A percentile compares a stretch with the other conserved stretches of the same genome.
Evolutionary conservation across 2,797 vertebrate species (phyloP).

Genomic region (Cercopithecus petaurista): DNA sequence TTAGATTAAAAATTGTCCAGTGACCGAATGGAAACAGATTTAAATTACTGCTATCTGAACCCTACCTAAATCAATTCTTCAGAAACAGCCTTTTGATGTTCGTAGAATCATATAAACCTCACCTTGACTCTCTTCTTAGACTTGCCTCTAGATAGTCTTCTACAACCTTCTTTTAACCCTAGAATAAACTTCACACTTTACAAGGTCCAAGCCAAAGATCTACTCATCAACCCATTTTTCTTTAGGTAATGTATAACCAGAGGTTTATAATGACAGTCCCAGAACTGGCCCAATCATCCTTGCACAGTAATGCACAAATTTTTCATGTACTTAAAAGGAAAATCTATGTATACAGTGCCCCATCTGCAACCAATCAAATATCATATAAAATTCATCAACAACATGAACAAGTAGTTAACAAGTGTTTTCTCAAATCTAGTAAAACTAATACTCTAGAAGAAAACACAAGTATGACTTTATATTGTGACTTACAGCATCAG

Average conservation of each 20-base stretch:
- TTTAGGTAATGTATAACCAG: neutral
- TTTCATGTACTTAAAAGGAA: slow-evolving; percentile 26
- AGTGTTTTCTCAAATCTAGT: slow-evolving; percentile 15
- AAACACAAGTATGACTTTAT: neutral
- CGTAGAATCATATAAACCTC: neutral
- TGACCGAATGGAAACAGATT: slow-evolving; percentile 33
- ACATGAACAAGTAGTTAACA: neutral
- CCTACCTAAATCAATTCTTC: slow-evolving; percentile 20
- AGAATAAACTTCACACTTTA: neutral
- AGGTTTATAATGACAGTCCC: neutral
- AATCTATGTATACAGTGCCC: neutral
- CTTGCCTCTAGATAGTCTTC: neutral
- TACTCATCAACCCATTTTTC: neutral
- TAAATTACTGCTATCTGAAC: slow-evolving; percentile 32
- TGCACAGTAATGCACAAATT: neutral
- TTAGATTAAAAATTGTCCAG: neutral
- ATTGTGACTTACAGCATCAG: neutral
- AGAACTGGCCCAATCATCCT: neutral
- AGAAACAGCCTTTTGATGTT: neutral
- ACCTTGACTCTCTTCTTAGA: neutral
- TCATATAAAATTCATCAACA: slow-evolving; percentile 7
- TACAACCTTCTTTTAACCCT: neutral
- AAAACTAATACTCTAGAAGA: slow-evolving; percentile 22
- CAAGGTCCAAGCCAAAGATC: neutral
- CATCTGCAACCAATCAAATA: slow-evolving; percentile 43